Percentiles rank a stretch among this genome's conserved stretches.
Evolutionary conservation across 2,888 invertebrate species (phyloP).

Genomic region (Acronicta psi): DNA sequence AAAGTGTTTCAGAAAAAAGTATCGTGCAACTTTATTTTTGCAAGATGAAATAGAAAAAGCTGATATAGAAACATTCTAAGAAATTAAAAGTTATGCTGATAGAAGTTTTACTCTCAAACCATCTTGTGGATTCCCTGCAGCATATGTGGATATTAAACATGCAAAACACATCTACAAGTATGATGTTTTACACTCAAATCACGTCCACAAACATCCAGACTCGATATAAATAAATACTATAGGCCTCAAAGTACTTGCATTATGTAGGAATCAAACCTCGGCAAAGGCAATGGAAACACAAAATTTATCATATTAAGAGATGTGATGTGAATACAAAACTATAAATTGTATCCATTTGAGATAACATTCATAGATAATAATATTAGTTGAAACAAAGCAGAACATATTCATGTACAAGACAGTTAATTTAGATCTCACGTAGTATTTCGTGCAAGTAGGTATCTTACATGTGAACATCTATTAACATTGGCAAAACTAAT

Average conservation of each 20-base stretch:
- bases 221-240: constrained; percentile 17
- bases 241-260: constrained; percentile 18
- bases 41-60: constrained; percentile 15
- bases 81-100: constrained; percentile 25
- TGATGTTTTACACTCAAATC: constrained; percentile 33
- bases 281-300: neutral
- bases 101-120: constrained; percentile 13
- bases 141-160: constrained; percentile 16
- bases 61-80: neutral
- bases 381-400: constrained; percentile 16
- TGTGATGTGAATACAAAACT: neutral
- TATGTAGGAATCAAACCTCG: constrained; percentile 16
- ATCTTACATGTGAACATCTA: constrained; percentile 34
- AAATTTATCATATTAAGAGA: neutral
- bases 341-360: constrained; percentile 2
- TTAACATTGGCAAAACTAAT: constrained; percentile 40
- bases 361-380: constrained; percentile 7
- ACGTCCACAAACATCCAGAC: constrained; percentile 36
- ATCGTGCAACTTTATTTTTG: constrained; percentile 28
- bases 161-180: constrained; percentile 24
- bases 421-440: constrained; percentile 27
- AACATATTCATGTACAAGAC: neutral
- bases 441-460: constrained; percentile 41
- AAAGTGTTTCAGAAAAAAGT: constrained; percentile 47
- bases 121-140: constrained; percentile 7